Percentiles rank a stretch among this genome's conserved stretches.
Evolutionary conservation across 2,113 vertebrate species (phyloP).

Genomic region (Vulpes lagopus): DNA sequence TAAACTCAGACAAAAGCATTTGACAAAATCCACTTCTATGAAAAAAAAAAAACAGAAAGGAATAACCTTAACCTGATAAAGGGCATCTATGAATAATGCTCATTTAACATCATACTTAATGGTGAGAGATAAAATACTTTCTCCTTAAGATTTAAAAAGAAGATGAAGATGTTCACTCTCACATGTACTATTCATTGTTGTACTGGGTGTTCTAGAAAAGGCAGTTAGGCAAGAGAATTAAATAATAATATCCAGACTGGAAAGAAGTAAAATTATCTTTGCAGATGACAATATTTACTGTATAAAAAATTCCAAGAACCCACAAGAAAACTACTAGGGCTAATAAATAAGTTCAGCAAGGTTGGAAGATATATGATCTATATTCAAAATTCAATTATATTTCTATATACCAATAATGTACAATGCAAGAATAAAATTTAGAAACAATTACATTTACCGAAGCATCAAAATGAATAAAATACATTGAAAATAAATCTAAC

Average conservation of each 20-base stretch:
- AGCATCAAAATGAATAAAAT: not conserved
- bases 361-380: not conserved
- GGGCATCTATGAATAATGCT: not conserved
- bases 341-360: not conserved
- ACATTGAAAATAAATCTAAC: not conserved
- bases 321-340: not conserved
- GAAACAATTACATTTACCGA: not conserved
- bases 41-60: not conserved
- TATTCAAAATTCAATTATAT: not conserved
- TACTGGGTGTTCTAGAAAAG: not conserved
- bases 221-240: not conserved
- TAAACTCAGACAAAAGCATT: not conserved
- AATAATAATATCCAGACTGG: not conserved
- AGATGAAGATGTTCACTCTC: not conserved
- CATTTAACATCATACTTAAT: not conserved
- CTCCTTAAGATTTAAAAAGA: not conserved
- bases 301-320: not conserved
- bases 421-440: not conserved
- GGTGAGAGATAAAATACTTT: not conserved
- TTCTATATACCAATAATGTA: not conserved
- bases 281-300: not conserved
- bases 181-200: not conserved
- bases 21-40: not conserved
- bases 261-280: not conserved
- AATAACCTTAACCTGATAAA: not conserved